A percentile compares a stretch with the other conserved stretches of the same genome.
These are phyloP conservation scores for Diploscapter pachys DNA, from an alignment of 1,140 invertebrate genomes.

Conservation along the genomic window DNA sequence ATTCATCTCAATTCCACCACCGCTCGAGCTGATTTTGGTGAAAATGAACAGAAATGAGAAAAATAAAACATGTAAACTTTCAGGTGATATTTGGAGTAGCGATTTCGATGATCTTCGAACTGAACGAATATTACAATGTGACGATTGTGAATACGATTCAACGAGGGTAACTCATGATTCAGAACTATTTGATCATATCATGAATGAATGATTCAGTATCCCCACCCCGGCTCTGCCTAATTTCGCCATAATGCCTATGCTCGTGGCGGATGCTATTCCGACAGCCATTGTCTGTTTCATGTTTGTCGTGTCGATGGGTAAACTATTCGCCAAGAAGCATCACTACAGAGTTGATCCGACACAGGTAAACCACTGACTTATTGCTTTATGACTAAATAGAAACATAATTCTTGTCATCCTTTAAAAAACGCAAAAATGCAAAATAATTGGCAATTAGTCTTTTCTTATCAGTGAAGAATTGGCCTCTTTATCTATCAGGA, in stretches of 20 bases:
- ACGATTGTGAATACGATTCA: conserved; percentile 62
- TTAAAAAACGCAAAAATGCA: too few relatives aligned
- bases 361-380: conserved; percentile 58
- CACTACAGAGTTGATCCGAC: conserved; percentile 66
- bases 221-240: conserved; percentile 59
- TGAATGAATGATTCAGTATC: conserved; percentile 48
- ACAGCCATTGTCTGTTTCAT: conserved; percentile 66
- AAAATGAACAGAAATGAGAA: conserved; percentile 4
- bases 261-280: conserved; percentile 60
- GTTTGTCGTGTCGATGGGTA: conserved; percentile 66
- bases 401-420: too few relatives aligned
- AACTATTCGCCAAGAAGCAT: conserved; percentile 66
- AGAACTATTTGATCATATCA: not conserved
- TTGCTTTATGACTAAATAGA: too few relatives aligned
- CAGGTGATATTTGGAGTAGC: conserved; percentile 57
- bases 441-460: too few relatives aligned
- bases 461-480: too few relatives aligned
- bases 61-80: conserved; percentile 8
- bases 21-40: conserved; percentile 63
- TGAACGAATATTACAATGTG: conserved; percentile 60
- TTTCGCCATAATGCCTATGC: conserved; percentile 48
- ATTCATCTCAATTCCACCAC: conserved; percentile 61
- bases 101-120: conserved; percentile 60
- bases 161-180: conserved; percentile 57
- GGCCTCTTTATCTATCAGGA: too few relatives aligned